phyloP scores from a whole-genome alignment of 2,113 vertebrate species.

The human region GRCh38 chr6:124611501-124612000 shows the following conservation, averaged over 20 bases:
- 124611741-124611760: neutral
- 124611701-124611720: neutral
- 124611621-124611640: too few relatives aligned
- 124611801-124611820: neutral
- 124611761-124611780: neutral
- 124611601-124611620: too few relatives aligned
- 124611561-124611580: too few relatives aligned
- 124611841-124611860: neutral
- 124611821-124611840: neutral
- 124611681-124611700: neutral
- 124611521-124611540: too few relatives aligned
- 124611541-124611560: too few relatives aligned
- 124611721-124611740: neutral
- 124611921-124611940: constrained; percentile 10
- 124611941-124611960: neutral
- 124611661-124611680: neutral
- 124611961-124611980: neutral
- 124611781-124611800: neutral
- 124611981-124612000: neutral
- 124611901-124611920: neutral
- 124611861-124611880: neutral
- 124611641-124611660: neutral
- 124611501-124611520: too few relatives aligned
- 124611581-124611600: too few relatives aligned
- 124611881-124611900: neutral